phyloP scores from a whole-genome alignment of 2,888 invertebrate genomes.

The Leptothorax acervorum region DNA sequence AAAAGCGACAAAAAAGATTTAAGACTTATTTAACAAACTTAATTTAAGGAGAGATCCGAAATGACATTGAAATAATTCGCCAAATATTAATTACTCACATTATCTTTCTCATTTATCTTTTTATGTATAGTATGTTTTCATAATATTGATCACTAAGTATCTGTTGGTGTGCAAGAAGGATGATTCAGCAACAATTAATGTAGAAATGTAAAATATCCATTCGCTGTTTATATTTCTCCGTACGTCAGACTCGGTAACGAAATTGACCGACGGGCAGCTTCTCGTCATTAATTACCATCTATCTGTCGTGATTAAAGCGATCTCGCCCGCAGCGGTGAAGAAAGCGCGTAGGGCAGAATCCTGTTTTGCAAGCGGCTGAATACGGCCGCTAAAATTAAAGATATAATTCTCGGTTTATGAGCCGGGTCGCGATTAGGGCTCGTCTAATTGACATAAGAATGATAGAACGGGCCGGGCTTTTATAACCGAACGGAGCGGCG shows the following conservation, averaged over 20 bases:
- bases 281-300: constrained; percentile 43
- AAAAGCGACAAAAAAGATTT: not conserved
- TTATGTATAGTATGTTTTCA: not conserved
- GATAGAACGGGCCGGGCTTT: constrained; percentile 68
- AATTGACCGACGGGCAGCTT: constrained; percentile 26
- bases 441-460: constrained; percentile 83
- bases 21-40: not conserved
- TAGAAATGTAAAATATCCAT: not conserved
- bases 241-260: constrained; percentile 24
- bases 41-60: too few relatives aligned
- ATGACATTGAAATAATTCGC: not conserved
- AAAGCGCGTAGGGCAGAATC: constrained; percentile 23
- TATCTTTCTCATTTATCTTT: not conserved
- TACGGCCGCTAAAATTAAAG: constrained; percentile 52
- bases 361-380: constrained; percentile 42
- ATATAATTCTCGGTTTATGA: constrained; percentile 78
- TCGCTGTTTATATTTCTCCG: not conserved
- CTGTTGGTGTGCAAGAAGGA: not conserved
- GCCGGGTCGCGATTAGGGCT: constrained; percentile 80
- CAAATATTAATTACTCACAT: not conserved
- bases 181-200: constrained; percentile 14
- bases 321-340: constrained; percentile 26
- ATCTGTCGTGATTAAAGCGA: constrained; percentile 34
- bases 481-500: constrained; percentile 44
- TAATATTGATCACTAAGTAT: too few relatives aligned